Evolutionary conservation across 2,888 invertebrate genomes (phyloP), one percentile per base, ranked within the genome.

Genomic region (Cephus runcator): DNA sequence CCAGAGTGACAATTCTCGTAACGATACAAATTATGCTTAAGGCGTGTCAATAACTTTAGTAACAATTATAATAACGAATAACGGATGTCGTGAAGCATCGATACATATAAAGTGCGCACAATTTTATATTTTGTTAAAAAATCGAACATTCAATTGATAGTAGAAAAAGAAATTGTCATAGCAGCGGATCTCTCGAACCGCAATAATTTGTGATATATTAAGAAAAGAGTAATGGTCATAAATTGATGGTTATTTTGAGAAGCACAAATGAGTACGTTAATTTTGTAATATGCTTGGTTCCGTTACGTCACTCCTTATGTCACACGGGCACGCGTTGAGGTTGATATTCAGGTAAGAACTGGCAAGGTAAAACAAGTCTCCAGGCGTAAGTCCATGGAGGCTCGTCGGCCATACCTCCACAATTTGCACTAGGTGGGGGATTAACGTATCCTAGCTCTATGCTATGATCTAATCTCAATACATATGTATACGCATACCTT

Each of bases 331-430:
- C 71, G 71, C 71, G 71, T 31, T 71, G 71, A 71, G 31, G 31
- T 71, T 71, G 71, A 71, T 71, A 12, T 71, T 71, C 15, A 71
- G 31, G 56, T 56, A 56, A 31, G 71, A 71, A 71, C 71, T 71
- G 71, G 31, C 15, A 71, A 71, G 71, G 33, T 31, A 71, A 31
- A 15, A 1, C 71, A 71, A 71, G 31, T 33, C 12, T 34, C 31
- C 31, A 30, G 30, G 33, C 33, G 71, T 12, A 71, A 30, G 30
- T 71, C 31, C 9, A 23, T 34, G 31, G 71, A 71, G 71, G 71
- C 71, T 34, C 71, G 71, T 12, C 71, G 31, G 33, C 15, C 33
- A 33, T 71, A 34, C 71, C 33, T 34, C 71, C 33, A 34, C 12
- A 23, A 33, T 34, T 34, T 71, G 3, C 71, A 30, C 31, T 33